Evolutionary conservation across 2,888 invertebrate genomes (phyloP), one percentile per base, ranked within the genome.

Genomic region (Acrocera orbiculus): DNA sequence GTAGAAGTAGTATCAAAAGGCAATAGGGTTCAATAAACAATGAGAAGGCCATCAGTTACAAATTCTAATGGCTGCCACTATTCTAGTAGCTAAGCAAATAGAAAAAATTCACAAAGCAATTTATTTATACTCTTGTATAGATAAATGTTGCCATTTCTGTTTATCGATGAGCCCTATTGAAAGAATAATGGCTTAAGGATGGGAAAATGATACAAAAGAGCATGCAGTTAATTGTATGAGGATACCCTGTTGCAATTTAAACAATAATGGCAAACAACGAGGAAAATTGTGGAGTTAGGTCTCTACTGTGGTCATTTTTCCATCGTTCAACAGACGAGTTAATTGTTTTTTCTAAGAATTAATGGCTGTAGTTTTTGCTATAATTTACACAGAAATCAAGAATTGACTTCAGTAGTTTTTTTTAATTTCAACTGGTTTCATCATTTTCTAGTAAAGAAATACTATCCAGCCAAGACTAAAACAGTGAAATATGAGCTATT

Each of bases 21-120:
- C 30, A 27, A 39, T 39, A 33, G 20, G 27, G 17, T 34, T 36
- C 33, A 34, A 32, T 31, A 34, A 34, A 34, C 39, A 39, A 39
- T 39, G 36, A 19, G 34, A 36, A 34, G 19, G 31, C 34, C 33
- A 36, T 39, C 34, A 34, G 33, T 29, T 35, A 36, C n/a, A 8
- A 13, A 14, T 19, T 4, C n/a, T n/a, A 15, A 10, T 15, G 20
- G 27, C 20, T 13, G 27, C 13, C 13, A 4, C 11, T 17, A 25
- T 10, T 10, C 20, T n/a, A 20, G 26, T 20, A 27, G 16, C 13
- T 14, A 23, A 15, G 6, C 17, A 7, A 11, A 17, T 16, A 6
- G 9, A n/a, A 9, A 28, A 28, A 28, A 28, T 11, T 28, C 17
- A 7, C 17, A 7, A 17, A n/a, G 28, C n/a, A 28, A 28, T 28